Percentiles rank a stretch among this genome's conserved stretches.
phyloP scores from a whole-genome alignment of 2,113 vertebrate species.

The Tylochromis polylepis region DNA sequence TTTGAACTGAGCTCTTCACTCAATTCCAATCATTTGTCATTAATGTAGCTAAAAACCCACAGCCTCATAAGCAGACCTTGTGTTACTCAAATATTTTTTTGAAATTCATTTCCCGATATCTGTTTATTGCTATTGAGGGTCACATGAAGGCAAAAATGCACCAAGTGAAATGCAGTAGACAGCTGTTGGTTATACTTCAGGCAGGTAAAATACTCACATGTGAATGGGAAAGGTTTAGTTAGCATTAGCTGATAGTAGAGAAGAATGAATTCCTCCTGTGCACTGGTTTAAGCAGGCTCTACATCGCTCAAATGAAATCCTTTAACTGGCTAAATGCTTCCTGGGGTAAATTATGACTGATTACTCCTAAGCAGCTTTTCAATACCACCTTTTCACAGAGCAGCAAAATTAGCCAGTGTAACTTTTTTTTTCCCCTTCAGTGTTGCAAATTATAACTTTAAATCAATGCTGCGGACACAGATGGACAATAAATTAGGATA shows the following conservation, averaged over 20 bases:
- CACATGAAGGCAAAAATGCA: background rate
- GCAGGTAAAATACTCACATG: background rate
- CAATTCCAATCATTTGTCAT: background rate
- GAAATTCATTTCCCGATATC: background rate
- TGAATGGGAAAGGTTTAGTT: background rate
- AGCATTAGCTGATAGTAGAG: background rate
- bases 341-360: slow-evolving; percentile 34
- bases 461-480: slow-evolving; percentile 35
- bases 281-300: background rate
- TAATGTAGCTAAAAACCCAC: fast-evolving
- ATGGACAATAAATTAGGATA: slow-evolving; percentile 51
- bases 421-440: background rate
- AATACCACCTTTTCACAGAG: slow-evolving; percentile 4
- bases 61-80: background rate
- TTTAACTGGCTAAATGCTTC: slow-evolving; percentile 20
- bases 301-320: background rate
- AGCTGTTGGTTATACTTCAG: background rate
- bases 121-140: background rate
- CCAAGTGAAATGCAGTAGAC: background rate
- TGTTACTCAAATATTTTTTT: background rate
- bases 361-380: slow-evolving; percentile 38
- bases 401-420: slow-evolving; percentile 19
- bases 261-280: background rate
- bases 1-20: background rate
- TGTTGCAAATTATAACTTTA: slow-evolving; percentile 40